Conservation (phyloP, 2,113 vertebrate species). For the Melanostigma gelatinosum region DNA sequence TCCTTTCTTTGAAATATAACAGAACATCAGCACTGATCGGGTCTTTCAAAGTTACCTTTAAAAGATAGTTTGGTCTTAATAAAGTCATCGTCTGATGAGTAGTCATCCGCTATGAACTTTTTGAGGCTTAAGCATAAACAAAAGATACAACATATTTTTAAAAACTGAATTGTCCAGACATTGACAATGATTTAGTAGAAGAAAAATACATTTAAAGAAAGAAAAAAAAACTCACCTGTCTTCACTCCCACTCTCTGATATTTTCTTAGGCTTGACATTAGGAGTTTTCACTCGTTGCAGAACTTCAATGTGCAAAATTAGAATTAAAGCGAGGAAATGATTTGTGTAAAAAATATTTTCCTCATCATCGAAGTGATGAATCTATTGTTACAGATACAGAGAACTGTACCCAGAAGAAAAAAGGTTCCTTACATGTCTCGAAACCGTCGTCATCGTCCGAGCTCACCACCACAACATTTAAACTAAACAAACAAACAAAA, state of each 20-base stretch:
- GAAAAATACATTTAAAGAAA: not conserved
- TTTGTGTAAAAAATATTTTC: not conserved
- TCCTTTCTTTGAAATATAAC: not conserved
- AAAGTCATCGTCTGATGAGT: slow-evolving; percentile 83
- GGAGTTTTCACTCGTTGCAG: slow-evolving; percentile 80
- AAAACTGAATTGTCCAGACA: not conserved
- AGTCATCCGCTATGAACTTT: slow-evolving; percentile 78
- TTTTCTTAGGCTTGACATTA: slow-evolving; percentile 52
- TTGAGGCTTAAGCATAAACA: slow-evolving; percentile 68
- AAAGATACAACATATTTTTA: not conserved
- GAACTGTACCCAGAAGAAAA: not conserved
- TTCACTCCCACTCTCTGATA: slow-evolving; percentile 61
- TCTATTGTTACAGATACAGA: not conserved
- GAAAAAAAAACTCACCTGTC: slow-evolving; percentile 66
- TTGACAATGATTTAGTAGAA: not conserved
- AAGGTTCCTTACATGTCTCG: slow-evolving; percentile 78
- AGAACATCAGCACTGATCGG: not conserved
- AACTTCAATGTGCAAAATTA: slow-evolving; percentile 65
- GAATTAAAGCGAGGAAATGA: not conserved
- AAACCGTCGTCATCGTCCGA: slow-evolving; percentile 78
- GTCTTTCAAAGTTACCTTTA: slow-evolving; percentile 65
- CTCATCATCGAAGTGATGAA: not conserved
- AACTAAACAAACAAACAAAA: slow-evolving; percentile 39
- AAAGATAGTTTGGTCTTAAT: slow-evolving; percentile 60
- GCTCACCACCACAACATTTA: slow-evolving; percentile 59